Conservation (phyloP, 2,113 vertebrate genomes). For the Mandrillus leucophaeus region DNA sequence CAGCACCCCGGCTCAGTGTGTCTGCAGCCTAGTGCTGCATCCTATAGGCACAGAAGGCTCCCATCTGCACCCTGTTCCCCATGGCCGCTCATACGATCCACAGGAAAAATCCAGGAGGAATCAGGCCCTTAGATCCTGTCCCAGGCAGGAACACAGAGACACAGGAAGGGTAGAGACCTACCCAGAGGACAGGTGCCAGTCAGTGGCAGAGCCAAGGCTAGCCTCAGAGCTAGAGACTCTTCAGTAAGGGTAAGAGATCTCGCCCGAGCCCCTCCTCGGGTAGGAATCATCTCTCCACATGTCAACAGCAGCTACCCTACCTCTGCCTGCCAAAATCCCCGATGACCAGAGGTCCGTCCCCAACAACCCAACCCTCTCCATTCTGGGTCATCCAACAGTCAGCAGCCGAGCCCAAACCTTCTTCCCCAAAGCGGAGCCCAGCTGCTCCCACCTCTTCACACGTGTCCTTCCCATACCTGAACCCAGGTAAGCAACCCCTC, state of each 20-base stretch:
- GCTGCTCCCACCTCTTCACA: not conserved
- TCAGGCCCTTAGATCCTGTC: not conserved
- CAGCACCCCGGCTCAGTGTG: not conserved
- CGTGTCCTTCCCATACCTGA: not conserved
- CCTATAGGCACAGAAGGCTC: not conserved
- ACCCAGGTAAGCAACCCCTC: not conserved
- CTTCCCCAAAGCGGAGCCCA: not conserved
- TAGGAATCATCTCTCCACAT: not conserved
- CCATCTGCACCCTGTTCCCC: not conserved
- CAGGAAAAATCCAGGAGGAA: not conserved
- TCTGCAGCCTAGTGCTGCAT: not conserved
- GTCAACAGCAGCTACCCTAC: not conserved
- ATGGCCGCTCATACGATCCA: not conserved
- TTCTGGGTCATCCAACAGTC: not conserved
- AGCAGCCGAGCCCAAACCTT: not conserved
- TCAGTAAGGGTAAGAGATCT: not conserved
- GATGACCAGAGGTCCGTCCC: fast-evolving
- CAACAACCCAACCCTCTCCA: not conserved
- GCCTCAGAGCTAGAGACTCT: not conserved
- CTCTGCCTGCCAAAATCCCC: not conserved
- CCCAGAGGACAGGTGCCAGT: not conserved
- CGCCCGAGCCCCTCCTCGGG: not conserved
- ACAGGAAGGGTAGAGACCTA: not conserved
- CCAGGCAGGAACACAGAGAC: not conserved
- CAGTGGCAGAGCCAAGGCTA: not conserved